These are phyloP conservation scores for Tinea semifulvella DNA, from an alignment of 2,888 invertebrate species.

Conservation along the genomic window DNA sequence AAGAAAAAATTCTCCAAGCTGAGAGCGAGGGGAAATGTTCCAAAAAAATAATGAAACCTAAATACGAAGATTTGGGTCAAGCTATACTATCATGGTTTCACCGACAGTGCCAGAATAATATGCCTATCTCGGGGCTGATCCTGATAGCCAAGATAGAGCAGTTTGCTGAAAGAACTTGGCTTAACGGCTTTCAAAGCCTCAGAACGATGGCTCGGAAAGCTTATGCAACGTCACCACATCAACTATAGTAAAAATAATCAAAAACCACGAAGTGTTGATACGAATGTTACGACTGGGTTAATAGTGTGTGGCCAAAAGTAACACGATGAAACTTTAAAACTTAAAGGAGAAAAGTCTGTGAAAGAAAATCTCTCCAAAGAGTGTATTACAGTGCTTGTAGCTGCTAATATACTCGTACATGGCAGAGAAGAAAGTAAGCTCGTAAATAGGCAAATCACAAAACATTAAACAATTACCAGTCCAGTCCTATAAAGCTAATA, in stretches of 20 bases:
- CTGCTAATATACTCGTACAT: slow-evolving; percentile 26
- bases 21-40: slow-evolving; percentile 21
- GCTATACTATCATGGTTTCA: slow-evolving; percentile 24
- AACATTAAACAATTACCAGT: slow-evolving; percentile 27
- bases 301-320: slow-evolving; percentile 23
- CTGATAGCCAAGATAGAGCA: slow-evolving; percentile 21
- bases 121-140: slow-evolving; percentile 23
- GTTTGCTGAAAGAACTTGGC: slow-evolving; percentile 24
- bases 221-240: slow-evolving; percentile 20
- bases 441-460: slow-evolving; percentile 28
- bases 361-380: slow-evolving; percentile 26
- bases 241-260: slow-evolving; percentile 13
- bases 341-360: slow-evolving; percentile 25
- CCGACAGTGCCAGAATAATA: slow-evolving; percentile 25
- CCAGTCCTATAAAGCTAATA: slow-evolving; percentile 23
- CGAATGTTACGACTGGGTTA: slow-evolving; percentile 20
- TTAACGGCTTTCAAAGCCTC: slow-evolving; percentile 27
- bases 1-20: slow-evolving; percentile 25
- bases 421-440: slow-evolving; percentile 30
- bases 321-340: slow-evolving; percentile 27
- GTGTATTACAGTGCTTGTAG: slow-evolving; percentile 26
- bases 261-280: neutral
- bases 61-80: slow-evolving; percentile 26
- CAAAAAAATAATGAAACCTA: slow-evolving; percentile 26
- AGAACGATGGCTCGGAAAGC: slow-evolving; percentile 27